Conservation (phyloP, 2,113 vertebrate species). For the Raja brachyura region DNA sequence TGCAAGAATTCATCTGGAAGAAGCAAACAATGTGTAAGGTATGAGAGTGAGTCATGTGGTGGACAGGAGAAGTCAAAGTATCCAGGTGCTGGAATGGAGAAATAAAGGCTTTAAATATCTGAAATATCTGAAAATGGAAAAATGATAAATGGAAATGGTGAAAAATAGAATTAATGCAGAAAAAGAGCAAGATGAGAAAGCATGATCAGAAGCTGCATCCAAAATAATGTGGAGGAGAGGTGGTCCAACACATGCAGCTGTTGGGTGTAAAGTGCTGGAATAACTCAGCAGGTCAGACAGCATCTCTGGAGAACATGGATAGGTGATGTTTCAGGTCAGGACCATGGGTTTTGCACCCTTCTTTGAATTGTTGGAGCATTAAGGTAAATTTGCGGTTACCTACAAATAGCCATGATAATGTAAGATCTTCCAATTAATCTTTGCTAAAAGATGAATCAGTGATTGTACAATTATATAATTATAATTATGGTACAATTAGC, state of each 20-base stretch:
- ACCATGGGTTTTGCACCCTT: background rate
- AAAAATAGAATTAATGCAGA: background rate
- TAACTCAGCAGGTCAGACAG: too few species aligned
- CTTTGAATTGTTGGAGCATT: slow-evolving; percentile 16
- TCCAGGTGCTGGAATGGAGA: background rate
- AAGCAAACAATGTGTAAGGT: background rate
- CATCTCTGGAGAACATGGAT: too few species aligned
- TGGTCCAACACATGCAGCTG: background rate
- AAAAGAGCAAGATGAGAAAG: background rate
- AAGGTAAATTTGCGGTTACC: slow-evolving; percentile 21
- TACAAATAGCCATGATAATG: background rate
- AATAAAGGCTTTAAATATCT: background rate
- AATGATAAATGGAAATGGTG: background rate
- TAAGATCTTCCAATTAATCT: slow-evolving; percentile 11
- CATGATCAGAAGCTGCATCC: background rate
- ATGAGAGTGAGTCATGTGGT: background rate
- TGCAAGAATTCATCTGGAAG: background rate
- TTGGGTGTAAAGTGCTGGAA: too few species aligned
- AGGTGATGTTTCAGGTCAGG: too few species aligned
- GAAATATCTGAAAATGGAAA: background rate
- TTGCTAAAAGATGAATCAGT: slow-evolving; percentile 29
- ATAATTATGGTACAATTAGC: background rate
- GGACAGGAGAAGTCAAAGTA: background rate
- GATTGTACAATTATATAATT: background rate
- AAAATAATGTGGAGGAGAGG: background rate